Base-by-base conservation (phyloP, 2,888 invertebrate species). In the Ochropacha duplaris region DNA sequence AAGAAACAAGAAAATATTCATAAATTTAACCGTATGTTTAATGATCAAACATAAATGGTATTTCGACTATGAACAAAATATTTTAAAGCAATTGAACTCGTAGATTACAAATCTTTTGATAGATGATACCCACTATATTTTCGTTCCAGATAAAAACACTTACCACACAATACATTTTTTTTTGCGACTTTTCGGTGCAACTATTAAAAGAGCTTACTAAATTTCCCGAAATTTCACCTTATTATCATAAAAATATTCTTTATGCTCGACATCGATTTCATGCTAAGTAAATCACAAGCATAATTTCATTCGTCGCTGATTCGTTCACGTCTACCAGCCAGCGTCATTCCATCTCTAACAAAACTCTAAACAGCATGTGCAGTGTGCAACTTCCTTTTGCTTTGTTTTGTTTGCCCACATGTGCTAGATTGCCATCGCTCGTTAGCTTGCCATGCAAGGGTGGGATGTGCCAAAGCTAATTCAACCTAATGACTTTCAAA, bases 301-400 rank as follows among this genome's bases (percentile, higher is more conserved):
- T 26, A 36, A 55, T 58, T 56, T 57, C 57, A 52, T 58, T 62
- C 39, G 58, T 57, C 58, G 12, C 31, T 6, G 31, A 62, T 70
- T 67, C 59, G 65, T 56, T 31, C 60, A 58, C 65, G 31, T 50
- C 52, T 52, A 31, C 58, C 56, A 36, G n/a, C n/a, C 4, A 60
- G 64, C 60, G 57, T 59, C 60, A 52, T 56, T 60, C 60, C 50
- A 14, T 39, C 39, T 51, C 54, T 51, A 55, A 44, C 50, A 19
- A 36, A 44, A 19, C 54, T 39, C 44, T 19, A 44, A 19, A 57
- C 62, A 68, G 57, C 77, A 80, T 81, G 74, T 79, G 83, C 78
- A 80, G 80, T 81, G 74, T 79, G 83, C 78, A 81, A 79, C 79
- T 74, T 83, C 84, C 83, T 81, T 59, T 64, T 50, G 54, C 56